Percentiles rank a stretch among this genome's conserved stretches.
These are phyloP conservation scores for Brachypalpus laphriformis DNA, from an alignment of 2,888 invertebrate genomes.

Conservation along the genomic window DNA sequence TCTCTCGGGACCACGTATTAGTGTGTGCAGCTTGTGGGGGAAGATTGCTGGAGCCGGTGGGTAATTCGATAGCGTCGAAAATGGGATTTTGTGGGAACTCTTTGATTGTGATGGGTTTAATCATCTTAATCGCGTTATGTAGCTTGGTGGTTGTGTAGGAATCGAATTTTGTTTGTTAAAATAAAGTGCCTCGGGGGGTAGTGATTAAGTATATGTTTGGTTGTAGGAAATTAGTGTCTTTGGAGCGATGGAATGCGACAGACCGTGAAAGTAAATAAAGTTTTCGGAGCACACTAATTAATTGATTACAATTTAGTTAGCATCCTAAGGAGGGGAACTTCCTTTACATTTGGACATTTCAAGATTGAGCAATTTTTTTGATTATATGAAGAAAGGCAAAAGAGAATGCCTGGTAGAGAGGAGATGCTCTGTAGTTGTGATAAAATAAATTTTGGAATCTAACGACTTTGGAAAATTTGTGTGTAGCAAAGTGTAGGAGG, in stretches of 20 bases:
- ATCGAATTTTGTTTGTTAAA: constrained; percentile 5
- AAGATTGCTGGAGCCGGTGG: too few relatives aligned
- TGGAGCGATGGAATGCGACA: constrained; percentile 13
- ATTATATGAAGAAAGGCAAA: constrained; percentile 18
- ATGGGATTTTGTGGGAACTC: constrained; percentile 22
- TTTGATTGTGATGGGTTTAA: constrained; percentile 2
- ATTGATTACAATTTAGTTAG: neutral
- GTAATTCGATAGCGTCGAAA: neutral
- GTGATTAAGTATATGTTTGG: neutral
- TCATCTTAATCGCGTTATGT: constrained; percentile 22
- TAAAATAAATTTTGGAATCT: neutral
- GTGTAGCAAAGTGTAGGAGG: neutral
- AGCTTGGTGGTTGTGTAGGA: constrained; percentile 2
- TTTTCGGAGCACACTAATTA: constrained; percentile 13
- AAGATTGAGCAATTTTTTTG: neutral
- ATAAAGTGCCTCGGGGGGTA: constrained; percentile 14
- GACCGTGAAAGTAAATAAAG: constrained; percentile 42
- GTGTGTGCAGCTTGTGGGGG: neutral
- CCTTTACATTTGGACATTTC: neutral
- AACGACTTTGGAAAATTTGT: neutral
- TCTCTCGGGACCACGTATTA: neutral
- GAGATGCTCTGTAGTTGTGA: neutral
- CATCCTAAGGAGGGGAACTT: neutral
- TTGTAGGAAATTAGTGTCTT: neutral
- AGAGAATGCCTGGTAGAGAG: neutral